Evolutionary conservation across 2,888 invertebrate genomes (phyloP).

Genomic region (Tachina lurida): DNA sequence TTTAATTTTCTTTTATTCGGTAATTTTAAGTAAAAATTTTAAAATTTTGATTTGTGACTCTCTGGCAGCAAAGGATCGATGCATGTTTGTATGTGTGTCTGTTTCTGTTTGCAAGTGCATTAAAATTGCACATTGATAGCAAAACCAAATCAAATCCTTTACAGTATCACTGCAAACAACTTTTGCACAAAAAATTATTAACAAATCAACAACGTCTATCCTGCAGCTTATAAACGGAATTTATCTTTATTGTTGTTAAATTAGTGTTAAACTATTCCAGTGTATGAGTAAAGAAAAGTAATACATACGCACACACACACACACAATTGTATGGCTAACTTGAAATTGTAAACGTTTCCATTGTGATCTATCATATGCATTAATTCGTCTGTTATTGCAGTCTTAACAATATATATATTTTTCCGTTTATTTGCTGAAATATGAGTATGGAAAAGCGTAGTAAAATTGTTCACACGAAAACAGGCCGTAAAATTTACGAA

Average conservation of each 20-base stretch:
- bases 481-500: neutral
- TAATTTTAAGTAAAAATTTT: no score
- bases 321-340: neutral
- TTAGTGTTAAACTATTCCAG: slow-evolving; percentile 10
- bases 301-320: neutral
- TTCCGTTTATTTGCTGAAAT: neutral
- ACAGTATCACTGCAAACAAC: neutral
- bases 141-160: slow-evolving; percentile 29
- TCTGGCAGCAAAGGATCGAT: neutral
- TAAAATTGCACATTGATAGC: slow-evolving; percentile 12
- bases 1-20: no score
- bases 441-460: neutral
- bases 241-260: slow-evolving; percentile 18
- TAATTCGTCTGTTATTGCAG: neutral
- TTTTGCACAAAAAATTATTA: no score
- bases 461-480: neutral
- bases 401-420: neutral
- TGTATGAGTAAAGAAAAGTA: slow-evolving; percentile 3
- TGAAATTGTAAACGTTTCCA: neutral
- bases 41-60: no score
- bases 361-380: slow-evolving; percentile 2
- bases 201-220: neutral
- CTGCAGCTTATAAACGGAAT: slow-evolving; percentile 26
- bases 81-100: neutral
- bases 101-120: neutral